Evolutionary conservation across 2,888 invertebrate species (phyloP), one percentile per base, ranked within the genome.

Genomic region (Byasa hedistus): DNA sequence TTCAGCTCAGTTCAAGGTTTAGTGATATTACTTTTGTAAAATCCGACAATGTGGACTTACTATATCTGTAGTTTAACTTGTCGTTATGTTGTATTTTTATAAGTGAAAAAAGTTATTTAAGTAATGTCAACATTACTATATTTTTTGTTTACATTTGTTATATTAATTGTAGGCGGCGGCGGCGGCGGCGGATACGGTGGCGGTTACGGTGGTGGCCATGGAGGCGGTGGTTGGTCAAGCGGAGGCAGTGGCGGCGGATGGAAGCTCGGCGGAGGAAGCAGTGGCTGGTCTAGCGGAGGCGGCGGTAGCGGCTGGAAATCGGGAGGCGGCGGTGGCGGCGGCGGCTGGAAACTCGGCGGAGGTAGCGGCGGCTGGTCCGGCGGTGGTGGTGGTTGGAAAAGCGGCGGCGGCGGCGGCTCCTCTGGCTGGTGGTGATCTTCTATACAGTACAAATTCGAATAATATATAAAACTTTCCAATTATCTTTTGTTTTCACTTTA

Each of bases 381-480:
- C 61, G 71, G 73, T 56, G 72, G 75, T 19, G 69, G 71, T 15
- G 68, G 74, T 19, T 68, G 71, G 12, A 66, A 71, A 8, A 70
- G 73, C 68, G 70, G 73, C 32, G 70, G 75, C 39, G 72, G 75
- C 51, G 72, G 72, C 69, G 69, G 71, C 44, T 80, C 79, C 52
- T 83, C 83, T 66, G 86, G 87, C 73, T 86, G 88, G 88, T 88
- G 87, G 86, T 88, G 83, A 87, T 79, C 76, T 58, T 69, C 72
- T 70, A 57, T 60, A 71, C 68, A 69, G 57, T 66, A 75, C 76
- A 78, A 82, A 78, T 78, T 73, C 68, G 73, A 79, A 21, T 77
- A 86, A 84, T 85, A 87, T 80, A 83, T 85, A 84, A 82, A 81
- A 83, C 79, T 71, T 69, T 75, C 54, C n/a, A 67, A 63, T 73